Percentiles rank a stretch among this genome's conserved stretches.
Evolutionary conservation across 2,113 vertebrate genomes (phyloP).

Genomic region (Pseudorectes ferrugineus): DNA sequence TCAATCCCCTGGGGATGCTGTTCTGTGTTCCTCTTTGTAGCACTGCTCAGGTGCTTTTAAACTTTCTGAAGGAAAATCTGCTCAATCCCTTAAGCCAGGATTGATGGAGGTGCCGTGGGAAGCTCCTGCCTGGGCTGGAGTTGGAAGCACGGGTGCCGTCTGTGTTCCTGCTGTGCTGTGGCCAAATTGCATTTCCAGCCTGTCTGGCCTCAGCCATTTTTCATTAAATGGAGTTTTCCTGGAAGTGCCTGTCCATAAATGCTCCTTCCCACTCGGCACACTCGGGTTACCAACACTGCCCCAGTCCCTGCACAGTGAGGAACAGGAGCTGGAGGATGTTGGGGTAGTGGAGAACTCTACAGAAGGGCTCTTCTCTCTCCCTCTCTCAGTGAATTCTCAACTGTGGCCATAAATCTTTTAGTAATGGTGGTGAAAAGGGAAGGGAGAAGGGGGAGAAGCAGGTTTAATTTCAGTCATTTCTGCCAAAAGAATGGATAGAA

Average conservation of each 20-base stretch:
- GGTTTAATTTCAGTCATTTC: not conserved
- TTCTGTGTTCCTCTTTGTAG: not conserved
- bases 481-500: not conserved
- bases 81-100: not conserved
- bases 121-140: not conserved
- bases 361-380: not conserved
- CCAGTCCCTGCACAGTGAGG: not conserved
- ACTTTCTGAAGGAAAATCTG: not conserved
- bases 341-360: not conserved
- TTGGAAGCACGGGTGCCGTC: not conserved
- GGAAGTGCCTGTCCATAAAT: not conserved
- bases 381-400: not conserved
- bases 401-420: not conserved
- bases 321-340: not conserved
- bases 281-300: not conserved
- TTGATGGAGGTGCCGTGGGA: not conserved
- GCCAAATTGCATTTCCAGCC: constrained; percentile 10
- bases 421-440: not conserved
- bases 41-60: not conserved
- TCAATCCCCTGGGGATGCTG: not conserved
- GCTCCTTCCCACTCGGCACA: not conserved
- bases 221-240: constrained; percentile 36
- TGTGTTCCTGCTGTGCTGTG: not conserved
- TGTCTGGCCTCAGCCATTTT: not conserved
- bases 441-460: not conserved